These are phyloP conservation scores for Dipodomys stephensi DNA, from an alignment of 2,113 vertebrate species.

Conservation along the genomic window DNA sequence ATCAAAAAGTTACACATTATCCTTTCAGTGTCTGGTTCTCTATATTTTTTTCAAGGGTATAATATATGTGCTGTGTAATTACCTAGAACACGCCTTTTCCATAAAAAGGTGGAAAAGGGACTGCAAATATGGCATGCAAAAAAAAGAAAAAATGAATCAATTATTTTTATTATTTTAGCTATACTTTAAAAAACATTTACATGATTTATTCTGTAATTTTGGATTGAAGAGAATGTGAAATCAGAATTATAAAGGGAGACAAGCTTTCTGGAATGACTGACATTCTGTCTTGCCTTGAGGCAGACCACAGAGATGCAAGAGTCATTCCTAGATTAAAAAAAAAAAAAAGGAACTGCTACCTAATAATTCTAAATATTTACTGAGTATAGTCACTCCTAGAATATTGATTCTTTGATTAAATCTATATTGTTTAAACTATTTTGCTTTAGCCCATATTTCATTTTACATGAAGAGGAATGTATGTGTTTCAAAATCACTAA, in stretches of 20 bases:
- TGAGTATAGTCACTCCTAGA: background rate
- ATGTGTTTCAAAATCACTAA: slow-evolving; percentile 37
- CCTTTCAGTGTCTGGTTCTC: background rate
- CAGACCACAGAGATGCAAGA: background rate
- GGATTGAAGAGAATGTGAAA: background rate
- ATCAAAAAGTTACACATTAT: slow-evolving; percentile 17
- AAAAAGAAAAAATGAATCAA: background rate
- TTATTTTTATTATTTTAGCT: background rate
- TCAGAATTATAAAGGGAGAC: slow-evolving; percentile 20
- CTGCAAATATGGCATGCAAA: background rate
- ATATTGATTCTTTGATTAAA: background rate
- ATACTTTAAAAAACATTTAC: slow-evolving; percentile 21
- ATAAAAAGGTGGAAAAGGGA: background rate
- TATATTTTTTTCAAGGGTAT: background rate
- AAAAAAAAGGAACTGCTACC: background rate
- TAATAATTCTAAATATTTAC: background rate
- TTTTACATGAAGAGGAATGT: background rate
- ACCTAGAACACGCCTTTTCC: background rate
- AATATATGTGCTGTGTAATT: background rate
- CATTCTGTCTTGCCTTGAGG: slow-evolving; percentile 4
- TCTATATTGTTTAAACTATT: background rate
- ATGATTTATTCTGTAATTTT: background rate
- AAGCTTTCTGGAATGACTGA: background rate
- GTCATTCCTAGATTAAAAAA: background rate
- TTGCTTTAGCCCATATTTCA: background rate